Conservation (phyloP, 2,113 vertebrate genomes). For the Triplophysa siluroides region DNA sequence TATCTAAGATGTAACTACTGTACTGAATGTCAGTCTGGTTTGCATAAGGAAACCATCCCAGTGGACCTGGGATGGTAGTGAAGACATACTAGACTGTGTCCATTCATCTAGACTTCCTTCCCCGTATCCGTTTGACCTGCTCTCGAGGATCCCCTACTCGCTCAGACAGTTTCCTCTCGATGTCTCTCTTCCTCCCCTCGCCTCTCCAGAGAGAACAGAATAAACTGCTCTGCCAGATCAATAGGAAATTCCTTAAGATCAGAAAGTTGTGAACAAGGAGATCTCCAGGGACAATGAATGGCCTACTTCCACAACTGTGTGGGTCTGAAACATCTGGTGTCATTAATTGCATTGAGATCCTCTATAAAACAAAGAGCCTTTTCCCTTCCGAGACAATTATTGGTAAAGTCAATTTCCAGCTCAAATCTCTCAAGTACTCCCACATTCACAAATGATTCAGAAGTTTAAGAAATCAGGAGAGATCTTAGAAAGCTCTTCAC, state of each 20-base stretch:
- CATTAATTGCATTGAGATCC: constrained; percentile 30
- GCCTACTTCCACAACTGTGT: constrained; percentile 43
- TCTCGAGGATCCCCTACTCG: constrained; percentile 29
- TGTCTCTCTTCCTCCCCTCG: constrained; percentile 33
- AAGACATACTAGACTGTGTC: constrained; percentile 28
- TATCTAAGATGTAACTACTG: background rate
- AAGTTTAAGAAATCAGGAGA: constrained; percentile 25
- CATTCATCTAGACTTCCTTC: constrained; percentile 51
- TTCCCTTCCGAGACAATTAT: constrained; percentile 21
- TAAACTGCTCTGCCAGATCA: constrained; percentile 48
- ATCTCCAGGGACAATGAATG: constrained; percentile 32
- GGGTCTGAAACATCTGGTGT: constrained; percentile 45
- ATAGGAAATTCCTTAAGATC: constrained; percentile 55
- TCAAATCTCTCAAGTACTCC: constrained; percentile 27
- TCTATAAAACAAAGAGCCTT: constrained; percentile 35
- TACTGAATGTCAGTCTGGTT: background rate
- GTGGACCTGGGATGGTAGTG: background rate
- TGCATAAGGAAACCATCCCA: background rate
- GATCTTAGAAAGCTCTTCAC: constrained; percentile 7
- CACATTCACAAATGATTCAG: constrained; percentile 18
- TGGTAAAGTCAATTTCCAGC: constrained; percentile 31
- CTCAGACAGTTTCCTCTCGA: constrained; percentile 27
- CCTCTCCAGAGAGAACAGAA: constrained; percentile 20
- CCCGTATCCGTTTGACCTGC: constrained; percentile 12
- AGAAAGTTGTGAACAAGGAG: constrained; percentile 42